These are phyloP conservation scores for Cremastinae sp. DNA, from an alignment of 2,888 invertebrate species.

Conservation along the genomic window DNA sequence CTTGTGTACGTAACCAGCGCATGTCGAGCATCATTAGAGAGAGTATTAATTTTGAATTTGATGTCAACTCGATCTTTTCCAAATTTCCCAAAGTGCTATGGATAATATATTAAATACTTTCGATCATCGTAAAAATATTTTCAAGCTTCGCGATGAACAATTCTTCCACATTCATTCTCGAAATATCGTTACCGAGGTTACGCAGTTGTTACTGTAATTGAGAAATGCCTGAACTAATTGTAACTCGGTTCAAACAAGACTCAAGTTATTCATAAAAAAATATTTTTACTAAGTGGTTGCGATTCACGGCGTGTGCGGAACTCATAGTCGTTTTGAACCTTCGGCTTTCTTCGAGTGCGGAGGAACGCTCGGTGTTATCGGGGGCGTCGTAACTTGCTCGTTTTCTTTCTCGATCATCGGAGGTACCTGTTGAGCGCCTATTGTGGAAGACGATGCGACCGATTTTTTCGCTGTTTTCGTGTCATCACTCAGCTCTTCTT, in stretches of 20 bases:
- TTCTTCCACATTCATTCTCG: too few relatives aligned
- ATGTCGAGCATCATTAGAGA: constrained; percentile 51
- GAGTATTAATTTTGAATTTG: constrained; percentile 44
- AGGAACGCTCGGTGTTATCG: constrained; percentile 70
- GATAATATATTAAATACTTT: constrained; percentile 36
- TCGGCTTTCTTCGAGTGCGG: constrained; percentile 75
- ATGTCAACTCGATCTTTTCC: constrained; percentile 63
- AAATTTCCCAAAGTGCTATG: constrained; percentile 27
- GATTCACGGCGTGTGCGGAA: constrained; percentile 66
- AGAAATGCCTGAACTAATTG: neutral
- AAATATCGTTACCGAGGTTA: too few relatives aligned
- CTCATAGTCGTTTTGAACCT: constrained; percentile 78
- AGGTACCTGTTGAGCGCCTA: constrained; percentile 63
- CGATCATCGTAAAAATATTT: constrained; percentile 5
- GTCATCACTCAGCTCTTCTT: constrained; percentile 59
- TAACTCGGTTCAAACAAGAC: constrained; percentile 29
- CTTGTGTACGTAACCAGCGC: constrained; percentile 59
- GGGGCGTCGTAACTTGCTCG: constrained; percentile 64
- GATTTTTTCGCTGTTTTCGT: constrained; percentile 31
- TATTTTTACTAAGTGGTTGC: constrained; percentile 52
- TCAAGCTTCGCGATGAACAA: too few relatives aligned
- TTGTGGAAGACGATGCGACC: constrained; percentile 45
- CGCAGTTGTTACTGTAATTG: neutral
- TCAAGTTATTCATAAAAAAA: constrained; percentile 36
- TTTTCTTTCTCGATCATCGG: constrained; percentile 63